Evolutionary conservation across 2,888 invertebrate genomes (phyloP), one percentile per base, ranked within the genome.

Genomic region (Pollenia griseotomentosa): DNA sequence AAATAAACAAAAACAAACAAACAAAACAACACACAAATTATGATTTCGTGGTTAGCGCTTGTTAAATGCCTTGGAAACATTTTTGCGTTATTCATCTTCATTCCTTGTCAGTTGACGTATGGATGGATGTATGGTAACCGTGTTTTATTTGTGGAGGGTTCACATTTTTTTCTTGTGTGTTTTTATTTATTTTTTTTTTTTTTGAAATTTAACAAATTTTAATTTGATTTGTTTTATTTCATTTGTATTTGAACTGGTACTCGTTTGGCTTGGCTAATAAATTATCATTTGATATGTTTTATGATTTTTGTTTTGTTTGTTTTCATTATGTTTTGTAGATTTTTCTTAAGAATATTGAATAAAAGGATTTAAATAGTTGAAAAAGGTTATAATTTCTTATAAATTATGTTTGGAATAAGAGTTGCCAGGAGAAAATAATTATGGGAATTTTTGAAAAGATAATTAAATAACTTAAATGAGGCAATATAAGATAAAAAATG

Each of bases 21-120:
- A 80, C 44, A 71, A 63, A 78, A 78, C 3, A 1, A 63, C 65
- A 63, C 14, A 55, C 63, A 51, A 86, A 79, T 82, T 77, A 83
- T 84, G 81, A 87, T 74, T 82, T 87, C 51, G 74, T 87, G 87
- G 87, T 87, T 87, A 83, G 82, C 84, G 87, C 87, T 87, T 87
- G 87, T 87, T 87, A 87, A 87, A 84, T 84, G 87, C 87, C 81
- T 78, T 74, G 61, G 61, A 87, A 87, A 83, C 55, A 77, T 83
- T 77, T 84, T 87, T 84, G 70, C 87, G 84, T 87, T 84, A 87
- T 87, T 87, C 87, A 87, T 87, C 86, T 86, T 86, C 83, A 86
- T 86, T 82, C 55, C 84, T 65, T 87, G 87, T 77, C 87, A 87
- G 87, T 87, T 87, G 77, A 75, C 75, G 79, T 83, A 61, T 77